A percentile compares a stretch with the other conserved stretches of the same genome.
Conservation (phyloP, 2,888 invertebrate species). For the Actias luna region DNA sequence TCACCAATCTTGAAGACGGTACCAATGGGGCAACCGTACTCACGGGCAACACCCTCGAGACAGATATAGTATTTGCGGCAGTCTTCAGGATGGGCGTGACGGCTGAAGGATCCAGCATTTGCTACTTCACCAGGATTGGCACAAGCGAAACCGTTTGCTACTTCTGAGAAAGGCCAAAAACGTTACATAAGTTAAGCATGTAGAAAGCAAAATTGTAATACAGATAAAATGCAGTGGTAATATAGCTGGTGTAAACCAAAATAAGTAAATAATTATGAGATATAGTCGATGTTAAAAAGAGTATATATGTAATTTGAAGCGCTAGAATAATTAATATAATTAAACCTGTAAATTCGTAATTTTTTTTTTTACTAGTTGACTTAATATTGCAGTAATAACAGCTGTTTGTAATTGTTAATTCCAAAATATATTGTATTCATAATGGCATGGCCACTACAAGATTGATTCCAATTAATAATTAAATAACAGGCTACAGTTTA, state of each 20-base stretch:
- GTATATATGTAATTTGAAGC: neutral
- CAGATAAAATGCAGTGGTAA: slow-evolving; percentile 36
- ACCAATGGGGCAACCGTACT: slow-evolving; percentile 97
- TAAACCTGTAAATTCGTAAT: neutral
- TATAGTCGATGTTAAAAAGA: slow-evolving; percentile 35
- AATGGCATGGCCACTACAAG: neutral
- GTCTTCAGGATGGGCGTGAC: slow-evolving; percentile 96
- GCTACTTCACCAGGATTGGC: slow-evolving; percentile 91
- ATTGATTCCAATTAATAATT: neutral
- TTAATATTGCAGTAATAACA: no score
- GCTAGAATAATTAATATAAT: neutral
- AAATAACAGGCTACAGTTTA: neutral
- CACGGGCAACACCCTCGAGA: slow-evolving; percentile 93
- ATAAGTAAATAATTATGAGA: slow-evolving; percentile 25
- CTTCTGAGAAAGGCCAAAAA: slow-evolving; percentile 84
- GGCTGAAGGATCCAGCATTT: slow-evolving; percentile 93
- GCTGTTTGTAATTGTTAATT: no score
- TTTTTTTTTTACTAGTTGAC: no score
- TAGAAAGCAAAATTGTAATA: slow-evolving; percentile 55
- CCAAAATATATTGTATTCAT: no score
- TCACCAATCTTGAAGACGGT: slow-evolving; percentile 97
- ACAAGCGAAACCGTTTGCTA: slow-evolving; percentile 94
- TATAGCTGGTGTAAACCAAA: slow-evolving; percentile 31
- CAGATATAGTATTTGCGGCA: slow-evolving; percentile 98
- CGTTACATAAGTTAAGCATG: slow-evolving; percentile 55